Conservation (phyloP, 2,797 vertebrate species). For the Varecia variegata region DNA sequence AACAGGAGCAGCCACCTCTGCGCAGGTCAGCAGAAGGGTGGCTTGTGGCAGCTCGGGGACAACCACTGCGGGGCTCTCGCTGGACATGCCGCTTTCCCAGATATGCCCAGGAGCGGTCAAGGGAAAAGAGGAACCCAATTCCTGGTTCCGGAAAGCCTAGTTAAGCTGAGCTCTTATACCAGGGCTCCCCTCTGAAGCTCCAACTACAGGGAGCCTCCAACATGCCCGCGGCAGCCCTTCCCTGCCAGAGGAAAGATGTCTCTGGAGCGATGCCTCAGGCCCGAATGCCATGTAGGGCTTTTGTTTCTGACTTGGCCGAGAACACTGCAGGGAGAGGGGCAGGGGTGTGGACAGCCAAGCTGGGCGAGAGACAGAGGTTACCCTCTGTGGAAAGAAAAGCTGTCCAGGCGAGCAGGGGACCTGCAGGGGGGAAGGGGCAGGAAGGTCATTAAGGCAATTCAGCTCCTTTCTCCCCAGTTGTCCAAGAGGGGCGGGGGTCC, state of each 20-base stretch:
- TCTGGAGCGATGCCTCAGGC: slow-evolving; percentile 14
- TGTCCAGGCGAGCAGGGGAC: background rate
- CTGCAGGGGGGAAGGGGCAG: background rate
- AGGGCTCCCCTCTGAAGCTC: background rate
- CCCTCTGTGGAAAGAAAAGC: background rate
- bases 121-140: background rate
- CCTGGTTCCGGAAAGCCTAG: background rate
- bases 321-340: background rate
- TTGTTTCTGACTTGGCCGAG: slow-evolving; percentile 30
- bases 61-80: background rate
- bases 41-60: background rate
- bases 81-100: background rate
- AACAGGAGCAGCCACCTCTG: background rate
- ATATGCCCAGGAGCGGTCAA: background rate
- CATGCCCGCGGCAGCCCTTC: background rate
- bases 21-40: background rate
- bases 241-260: background rate
- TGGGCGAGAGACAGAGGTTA: background rate
- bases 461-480: background rate
- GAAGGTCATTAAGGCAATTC: background rate
- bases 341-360: background rate
- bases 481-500: background rate
- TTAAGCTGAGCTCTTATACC: background rate
- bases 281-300: background rate
- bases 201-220: background rate